Base-by-base conservation (phyloP, 1,140 invertebrate genomes). In the Melanaphis sacchari region DNA sequence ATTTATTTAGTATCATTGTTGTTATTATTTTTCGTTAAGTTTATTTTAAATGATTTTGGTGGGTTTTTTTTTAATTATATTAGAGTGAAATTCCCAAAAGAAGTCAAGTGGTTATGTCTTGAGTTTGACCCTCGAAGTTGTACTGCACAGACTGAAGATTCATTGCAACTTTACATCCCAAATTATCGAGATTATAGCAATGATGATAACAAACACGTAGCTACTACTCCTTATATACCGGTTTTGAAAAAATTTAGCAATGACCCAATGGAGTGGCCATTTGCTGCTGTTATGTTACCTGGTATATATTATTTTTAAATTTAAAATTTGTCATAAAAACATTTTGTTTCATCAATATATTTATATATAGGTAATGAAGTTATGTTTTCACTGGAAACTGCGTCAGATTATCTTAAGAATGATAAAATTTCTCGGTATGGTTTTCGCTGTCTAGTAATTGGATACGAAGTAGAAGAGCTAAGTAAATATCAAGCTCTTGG, bases 341-440 rank as follows among this genome's bases (percentile, higher is more conserved):
- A 52, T 38, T 89, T 89, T 8, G 2, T 54, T 40, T 89, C 40
- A 76, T n/a, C 31, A 26, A 54, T 31, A 15, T 43, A 24, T 40
- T 52, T 8, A 38, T 2, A 24, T 87, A 54, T 94, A 95, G 99
- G 99, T 40, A 98, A 99, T 95, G 98, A 99, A 96, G 97, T 99
- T 0, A 96, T 99, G 94, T 99, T 99, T 95, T 99, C 98, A 0
- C 95, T 99, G 94, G 98, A 99, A 95, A 99, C 98, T 2, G 98
- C 99, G 0, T 98, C 98, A 0, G 97, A 99, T 95, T 99, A 99
- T 95, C 96, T 99, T 93, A 98, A 98, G 95, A 98, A 99, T 96
- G 98, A 99, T 90, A 97, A 97, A 94, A n/a, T 66, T 40, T 96
- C 96, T 94, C 97, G 97, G 84, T 99, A 97, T 95, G 99, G 99